Conservation (phyloP, 2,113 vertebrate species). For the Stigmatopora argus region DNA sequence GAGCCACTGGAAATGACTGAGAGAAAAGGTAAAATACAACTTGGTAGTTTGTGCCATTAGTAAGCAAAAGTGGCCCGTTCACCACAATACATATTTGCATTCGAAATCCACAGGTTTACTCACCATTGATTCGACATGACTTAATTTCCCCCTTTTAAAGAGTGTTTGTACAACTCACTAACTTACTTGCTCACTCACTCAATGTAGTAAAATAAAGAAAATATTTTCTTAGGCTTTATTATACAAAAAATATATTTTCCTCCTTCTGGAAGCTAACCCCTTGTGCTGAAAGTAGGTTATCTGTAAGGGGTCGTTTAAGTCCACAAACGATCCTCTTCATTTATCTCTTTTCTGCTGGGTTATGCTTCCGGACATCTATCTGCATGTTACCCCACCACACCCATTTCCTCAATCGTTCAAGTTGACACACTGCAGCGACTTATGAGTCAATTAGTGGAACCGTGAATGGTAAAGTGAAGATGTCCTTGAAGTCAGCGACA, state of each 20-base stretch:
- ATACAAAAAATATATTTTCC: too few species aligned
- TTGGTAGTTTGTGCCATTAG: not conserved
- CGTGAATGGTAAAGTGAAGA: conserved; percentile 56
- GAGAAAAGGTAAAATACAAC: conserved; percentile 43
- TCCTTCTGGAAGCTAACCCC: too few species aligned
- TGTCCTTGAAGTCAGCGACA: conserved; percentile 60
- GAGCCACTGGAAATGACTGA: conserved; percentile 45
- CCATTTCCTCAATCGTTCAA: not conserved
- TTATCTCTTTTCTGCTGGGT: not conserved
- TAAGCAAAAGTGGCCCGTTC: not conserved
- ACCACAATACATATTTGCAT: not conserved
- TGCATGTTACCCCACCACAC: conserved; percentile 4
- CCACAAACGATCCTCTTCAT: not conserved
- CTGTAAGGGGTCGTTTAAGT: not conserved
- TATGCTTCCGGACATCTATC: not conserved
- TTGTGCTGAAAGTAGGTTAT: too few species aligned
- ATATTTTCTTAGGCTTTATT: too few species aligned
- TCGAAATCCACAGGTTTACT: not conserved
- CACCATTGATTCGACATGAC: not conserved
- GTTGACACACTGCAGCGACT: not conserved
- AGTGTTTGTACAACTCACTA: too few species aligned
- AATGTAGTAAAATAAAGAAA: too few species aligned
- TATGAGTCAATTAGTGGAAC: conserved; percentile 1
- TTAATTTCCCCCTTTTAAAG: not conserved
- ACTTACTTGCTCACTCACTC: too few species aligned